A percentile compares a stretch with the other conserved stretches of the same genome.
These are phyloP conservation scores for Pandemis cinnamomeana DNA, from an alignment of 2,888 invertebrate species.

Conservation along the genomic window DNA sequence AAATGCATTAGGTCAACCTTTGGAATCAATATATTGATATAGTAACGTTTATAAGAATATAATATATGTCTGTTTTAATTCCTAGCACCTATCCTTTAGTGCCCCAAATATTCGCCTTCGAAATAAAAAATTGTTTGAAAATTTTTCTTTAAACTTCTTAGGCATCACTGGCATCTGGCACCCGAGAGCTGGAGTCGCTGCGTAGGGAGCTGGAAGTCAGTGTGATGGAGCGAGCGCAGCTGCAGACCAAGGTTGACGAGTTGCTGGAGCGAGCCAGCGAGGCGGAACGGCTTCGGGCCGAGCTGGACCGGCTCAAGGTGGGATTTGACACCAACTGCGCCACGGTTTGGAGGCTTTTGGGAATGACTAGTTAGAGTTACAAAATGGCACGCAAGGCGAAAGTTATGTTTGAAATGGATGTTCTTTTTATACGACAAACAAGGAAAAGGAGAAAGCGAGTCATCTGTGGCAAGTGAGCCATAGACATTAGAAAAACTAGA, in stretches of 20 bases:
- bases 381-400: background rate
- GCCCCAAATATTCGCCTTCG: background rate
- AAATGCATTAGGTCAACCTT: background rate
- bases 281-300: conserved; percentile 87
- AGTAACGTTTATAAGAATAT: too few relatives aligned
- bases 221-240: conserved; percentile 86
- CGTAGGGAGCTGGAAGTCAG: conserved; percentile 86
- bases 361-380: background rate
- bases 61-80: background rate
- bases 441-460: too few relatives aligned
- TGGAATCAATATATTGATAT: too few relatives aligned
- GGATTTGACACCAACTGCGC: conserved; percentile 23
- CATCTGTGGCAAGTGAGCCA: too few relatives aligned
- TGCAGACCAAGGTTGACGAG: conserved; percentile 86
- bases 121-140: too few relatives aligned
- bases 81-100: background rate
- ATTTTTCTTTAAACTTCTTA: conserved; percentile 46
- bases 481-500: too few relatives aligned
- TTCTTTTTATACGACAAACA: too few relatives aligned
- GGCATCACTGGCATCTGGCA: conserved; percentile 77
- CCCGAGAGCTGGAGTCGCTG: conserved; percentile 87
- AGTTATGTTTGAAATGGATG: background rate
- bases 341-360: background rate
- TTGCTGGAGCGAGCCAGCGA: conserved; percentile 87
- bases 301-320: conserved; percentile 89